Evolutionary conservation across 1,140 invertebrate genomes (phyloP).

Genomic region (Heliconius eleuchia): DNA sequence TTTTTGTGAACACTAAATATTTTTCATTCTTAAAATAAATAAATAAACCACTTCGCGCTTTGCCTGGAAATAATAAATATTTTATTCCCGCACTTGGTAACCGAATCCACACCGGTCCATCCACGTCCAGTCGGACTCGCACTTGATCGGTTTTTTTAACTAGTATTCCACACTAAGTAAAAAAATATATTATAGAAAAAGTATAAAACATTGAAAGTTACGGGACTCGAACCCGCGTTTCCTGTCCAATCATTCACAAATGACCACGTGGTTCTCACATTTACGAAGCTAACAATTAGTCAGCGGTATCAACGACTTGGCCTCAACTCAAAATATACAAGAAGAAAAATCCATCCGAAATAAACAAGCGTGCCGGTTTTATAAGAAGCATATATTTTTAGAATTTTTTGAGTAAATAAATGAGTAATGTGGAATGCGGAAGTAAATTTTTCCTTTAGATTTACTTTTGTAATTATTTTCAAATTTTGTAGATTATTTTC

Average conservation of each 20-base stretch:
- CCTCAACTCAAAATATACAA: conserved; percentile 10
- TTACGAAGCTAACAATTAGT: conserved; percentile 8
- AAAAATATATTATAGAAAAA: no score
- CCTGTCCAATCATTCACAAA: neutral
- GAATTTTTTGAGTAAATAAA: neutral
- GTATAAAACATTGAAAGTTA: no score
- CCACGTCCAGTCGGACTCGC: no score
- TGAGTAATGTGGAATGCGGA: conserved; percentile 6
- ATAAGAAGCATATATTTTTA: conserved; percentile 11
- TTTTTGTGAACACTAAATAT: no score
- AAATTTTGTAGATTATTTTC: neutral
- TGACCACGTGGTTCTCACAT: neutral
- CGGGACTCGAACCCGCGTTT: no score
- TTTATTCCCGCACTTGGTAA: no score
- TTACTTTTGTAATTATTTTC: neutral
- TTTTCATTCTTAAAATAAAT: no score
- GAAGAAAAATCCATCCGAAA: neutral
- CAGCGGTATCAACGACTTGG: conserved; percentile 12
- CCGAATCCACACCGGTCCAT: no score
- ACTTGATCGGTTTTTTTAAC: no score
- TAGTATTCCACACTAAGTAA: no score
- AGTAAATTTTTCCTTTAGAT: neutral
- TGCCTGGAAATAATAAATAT: no score
- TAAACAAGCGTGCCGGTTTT: neutral
- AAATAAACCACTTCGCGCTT: no score